Conservation (phyloP, 2,113 vertebrate species). For the Narcine bancroftii region DNA sequence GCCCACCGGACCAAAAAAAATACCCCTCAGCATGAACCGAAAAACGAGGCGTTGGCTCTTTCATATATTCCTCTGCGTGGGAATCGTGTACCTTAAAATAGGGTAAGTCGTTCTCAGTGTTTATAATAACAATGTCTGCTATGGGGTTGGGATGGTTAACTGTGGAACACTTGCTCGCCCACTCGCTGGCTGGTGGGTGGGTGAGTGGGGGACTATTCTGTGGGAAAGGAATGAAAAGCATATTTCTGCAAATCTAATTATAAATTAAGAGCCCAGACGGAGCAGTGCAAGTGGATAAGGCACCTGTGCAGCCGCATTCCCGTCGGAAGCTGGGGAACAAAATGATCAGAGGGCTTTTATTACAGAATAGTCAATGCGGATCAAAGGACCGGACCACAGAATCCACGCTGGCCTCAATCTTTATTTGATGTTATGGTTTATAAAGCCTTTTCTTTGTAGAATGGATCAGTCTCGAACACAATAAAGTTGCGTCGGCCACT, state of each 20-base stretch:
- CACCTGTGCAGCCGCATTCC: too few relatives aligned
- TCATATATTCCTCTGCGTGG: constrained; percentile 83
- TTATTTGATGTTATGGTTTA: background rate
- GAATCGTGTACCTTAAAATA: constrained; percentile 84
- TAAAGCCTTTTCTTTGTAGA: background rate
- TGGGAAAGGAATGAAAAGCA: background rate
- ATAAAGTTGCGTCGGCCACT: background rate
- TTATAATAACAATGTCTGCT: background rate
- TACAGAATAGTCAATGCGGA: background rate
- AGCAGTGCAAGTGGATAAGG: background rate
- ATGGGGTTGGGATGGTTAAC: background rate
- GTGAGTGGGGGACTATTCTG: too few relatives aligned
- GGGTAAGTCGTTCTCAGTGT: constrained; percentile 64
- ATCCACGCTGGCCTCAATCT: background rate
- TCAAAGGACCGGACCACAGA: background rate
- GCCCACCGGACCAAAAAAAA: constrained; percentile 43
- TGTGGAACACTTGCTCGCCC: background rate
- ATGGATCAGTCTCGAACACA: background rate
- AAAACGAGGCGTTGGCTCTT: constrained; percentile 84
- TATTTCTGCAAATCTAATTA: background rate
- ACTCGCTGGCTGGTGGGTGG: background rate
- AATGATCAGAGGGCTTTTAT: background rate
- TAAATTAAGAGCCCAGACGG: background rate
- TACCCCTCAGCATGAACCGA: constrained; percentile 75
- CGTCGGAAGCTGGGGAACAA: background rate